Evolutionary conservation across 1,140 invertebrate species (phyloP).

Genomic region (Dreissena rostriformis): DNA sequence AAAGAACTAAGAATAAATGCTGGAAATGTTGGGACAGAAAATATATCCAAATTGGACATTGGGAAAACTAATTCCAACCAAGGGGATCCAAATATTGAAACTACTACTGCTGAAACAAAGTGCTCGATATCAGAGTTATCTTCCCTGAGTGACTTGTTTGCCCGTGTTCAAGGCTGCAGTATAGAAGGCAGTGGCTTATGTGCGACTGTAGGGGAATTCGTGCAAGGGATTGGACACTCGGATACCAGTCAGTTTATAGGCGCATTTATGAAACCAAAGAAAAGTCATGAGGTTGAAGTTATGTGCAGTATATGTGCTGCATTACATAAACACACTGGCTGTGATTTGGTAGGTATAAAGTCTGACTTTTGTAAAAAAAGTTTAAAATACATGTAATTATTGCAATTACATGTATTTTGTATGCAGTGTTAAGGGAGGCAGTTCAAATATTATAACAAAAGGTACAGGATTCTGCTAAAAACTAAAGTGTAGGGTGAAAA

Average conservation of each 20-base stretch:
- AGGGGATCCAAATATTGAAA: too few species aligned
- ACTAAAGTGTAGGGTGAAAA: not conserved
- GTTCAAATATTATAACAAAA: not conserved
- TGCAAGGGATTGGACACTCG: not conserved
- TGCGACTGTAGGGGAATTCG: conserved; percentile 1
- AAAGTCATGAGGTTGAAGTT: conserved; percentile 89
- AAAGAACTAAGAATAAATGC: too few species aligned
- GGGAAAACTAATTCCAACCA: too few species aligned
- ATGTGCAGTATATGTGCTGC: conserved; percentile 83
- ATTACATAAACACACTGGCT: conserved; percentile 72
- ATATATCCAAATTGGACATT: too few species aligned
- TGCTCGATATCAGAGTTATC: too few species aligned
- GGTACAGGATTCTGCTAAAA: not conserved
- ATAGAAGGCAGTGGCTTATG: conserved; percentile 19
- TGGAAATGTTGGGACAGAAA: too few species aligned
- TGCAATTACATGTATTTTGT: not conserved
- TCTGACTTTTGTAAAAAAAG: not conserved
- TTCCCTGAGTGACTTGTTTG: conserved; percentile 15
- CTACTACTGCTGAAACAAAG: too few species aligned
- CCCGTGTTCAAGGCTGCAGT: not conserved
- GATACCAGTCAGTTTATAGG: conserved; percentile 28
- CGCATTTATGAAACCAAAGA: conserved; percentile 90
- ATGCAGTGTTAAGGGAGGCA: not conserved
- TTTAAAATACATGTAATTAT: not conserved
- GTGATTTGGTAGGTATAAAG: conserved; percentile 82